Conservation (phyloP, 2,888 invertebrate genomes). For the Trachelus troglodyta region DNA sequence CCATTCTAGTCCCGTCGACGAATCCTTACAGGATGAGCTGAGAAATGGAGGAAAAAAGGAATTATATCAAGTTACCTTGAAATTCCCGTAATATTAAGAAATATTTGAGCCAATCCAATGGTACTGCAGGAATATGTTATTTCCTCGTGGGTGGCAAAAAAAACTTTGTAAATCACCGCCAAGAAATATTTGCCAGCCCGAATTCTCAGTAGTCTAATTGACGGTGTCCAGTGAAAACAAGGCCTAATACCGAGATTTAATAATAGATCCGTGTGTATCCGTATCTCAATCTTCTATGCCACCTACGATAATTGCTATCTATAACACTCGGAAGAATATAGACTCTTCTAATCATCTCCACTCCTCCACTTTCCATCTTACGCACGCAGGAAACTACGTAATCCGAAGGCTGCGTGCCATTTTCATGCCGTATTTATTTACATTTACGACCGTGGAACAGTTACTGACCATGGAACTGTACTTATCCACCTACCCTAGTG, state of each 20-base stretch:
- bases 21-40: background rate
- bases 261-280: background rate
- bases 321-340: background rate
- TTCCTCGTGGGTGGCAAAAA: background rate
- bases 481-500: background rate
- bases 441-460: too few species aligned
- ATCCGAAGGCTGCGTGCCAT: background rate
- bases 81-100: background rate
- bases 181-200: background rate
- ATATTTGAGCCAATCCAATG: background rate
- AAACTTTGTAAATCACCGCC: background rate
- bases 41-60: background rate
- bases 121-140: background rate
- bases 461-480: background rate
- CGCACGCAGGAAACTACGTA: background rate
- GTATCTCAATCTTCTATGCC: background rate
- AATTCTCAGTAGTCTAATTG: background rate
- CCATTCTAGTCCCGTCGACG: background rate
- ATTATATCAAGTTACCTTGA: background rate
- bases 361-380: background rate
- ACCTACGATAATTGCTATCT: background rate
- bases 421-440: background rate
- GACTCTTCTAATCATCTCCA: background rate
- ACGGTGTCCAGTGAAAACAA: background rate
- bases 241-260: background rate